A percentile compares a stretch with the other conserved stretches of the same genome.
phyloP scores from a whole-genome alignment of 1,140 invertebrate genomes.

The Heliconius hewitsoni region DNA sequence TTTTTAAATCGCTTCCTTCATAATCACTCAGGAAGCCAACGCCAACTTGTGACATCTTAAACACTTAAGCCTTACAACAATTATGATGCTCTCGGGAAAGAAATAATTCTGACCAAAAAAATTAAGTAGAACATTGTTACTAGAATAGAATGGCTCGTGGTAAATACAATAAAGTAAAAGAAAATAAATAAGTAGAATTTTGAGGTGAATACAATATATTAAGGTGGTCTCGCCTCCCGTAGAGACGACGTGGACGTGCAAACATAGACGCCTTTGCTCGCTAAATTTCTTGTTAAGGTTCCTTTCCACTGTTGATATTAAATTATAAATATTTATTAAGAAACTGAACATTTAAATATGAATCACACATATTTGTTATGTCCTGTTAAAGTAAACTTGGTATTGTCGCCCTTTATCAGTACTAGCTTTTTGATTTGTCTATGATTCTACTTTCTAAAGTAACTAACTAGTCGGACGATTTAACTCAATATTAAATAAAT shows the following conservation, averaged over 20 bases:
- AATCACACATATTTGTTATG: neutral
- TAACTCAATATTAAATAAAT: too few species aligned
- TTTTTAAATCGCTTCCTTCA: neutral
- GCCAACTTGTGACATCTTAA: conserved; percentile 13
- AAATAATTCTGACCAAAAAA: conserved; percentile 28
- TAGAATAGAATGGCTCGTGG: conserved; percentile 45
- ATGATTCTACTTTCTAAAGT: neutral
- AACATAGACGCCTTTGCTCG: conserved; percentile 63
- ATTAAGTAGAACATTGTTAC: conserved; percentile 46
- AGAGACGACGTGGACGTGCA: conserved; percentile 64
- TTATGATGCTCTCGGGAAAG: conserved; percentile 16
- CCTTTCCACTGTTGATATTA: conserved; percentile 33
- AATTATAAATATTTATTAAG: neutral
- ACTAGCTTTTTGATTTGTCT: neutral
- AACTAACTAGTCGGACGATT: neutral
- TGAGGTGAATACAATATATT: conserved; percentile 40
- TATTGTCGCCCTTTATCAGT: neutral
- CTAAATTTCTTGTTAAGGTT: conserved; percentile 60
- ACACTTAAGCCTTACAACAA: conserved; percentile 8
- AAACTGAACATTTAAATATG: neutral
- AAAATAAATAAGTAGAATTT: conserved; percentile 2
- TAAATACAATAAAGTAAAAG: conserved; percentile 48
- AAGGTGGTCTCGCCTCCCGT: conserved; percentile 63
- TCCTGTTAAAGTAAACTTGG: neutral
- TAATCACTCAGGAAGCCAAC: conserved; percentile 6